These are phyloP conservation scores for Procambarus virginalis DNA, from an alignment of 1,140 invertebrate genomes.

Conservation along the genomic window DNA sequence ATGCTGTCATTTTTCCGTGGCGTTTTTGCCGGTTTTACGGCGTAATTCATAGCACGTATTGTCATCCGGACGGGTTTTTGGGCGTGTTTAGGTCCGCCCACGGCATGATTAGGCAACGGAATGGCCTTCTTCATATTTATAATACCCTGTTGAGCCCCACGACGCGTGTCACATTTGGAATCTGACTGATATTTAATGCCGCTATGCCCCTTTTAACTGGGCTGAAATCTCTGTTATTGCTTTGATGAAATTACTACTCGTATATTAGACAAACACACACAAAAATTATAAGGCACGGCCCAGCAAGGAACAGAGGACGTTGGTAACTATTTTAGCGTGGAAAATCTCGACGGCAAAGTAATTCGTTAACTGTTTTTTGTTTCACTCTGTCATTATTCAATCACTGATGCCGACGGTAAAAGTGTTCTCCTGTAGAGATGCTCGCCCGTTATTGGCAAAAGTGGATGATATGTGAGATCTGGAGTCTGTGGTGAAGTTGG, in stretches of 20 bases:
- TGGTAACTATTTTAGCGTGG: not conserved
- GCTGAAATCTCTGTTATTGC: constrained; percentile 16
- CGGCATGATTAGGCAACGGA: constrained; percentile 27
- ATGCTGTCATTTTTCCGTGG: constrained; percentile 19
- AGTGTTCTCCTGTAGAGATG: not conserved
- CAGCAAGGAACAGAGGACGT: not conserved
- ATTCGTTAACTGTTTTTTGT: not conserved
- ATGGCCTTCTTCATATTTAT: constrained; percentile 39
- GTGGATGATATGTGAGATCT: not conserved
- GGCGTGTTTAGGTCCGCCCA: constrained; percentile 32
- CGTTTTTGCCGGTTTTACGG: constrained; percentile 18
- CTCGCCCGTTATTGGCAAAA: constrained; percentile 13
- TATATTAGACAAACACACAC: not conserved
- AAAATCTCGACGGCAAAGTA: not conserved
- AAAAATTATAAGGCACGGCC: not conserved
- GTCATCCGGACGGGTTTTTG: not conserved
- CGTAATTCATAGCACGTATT: constrained; percentile 34
- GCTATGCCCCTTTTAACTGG: not conserved
- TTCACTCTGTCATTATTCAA: not conserved
- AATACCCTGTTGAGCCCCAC: constrained; percentile 4
- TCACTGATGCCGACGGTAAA: not conserved
- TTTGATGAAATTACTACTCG: constrained; percentile 32
- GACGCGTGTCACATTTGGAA: constrained; percentile 5
- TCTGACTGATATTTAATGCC: constrained; percentile 36
- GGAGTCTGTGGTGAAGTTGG: not conserved